phyloP scores from a whole-genome alignment of 2,888 invertebrate genomes.

The Tetragnatha montana region DNA sequence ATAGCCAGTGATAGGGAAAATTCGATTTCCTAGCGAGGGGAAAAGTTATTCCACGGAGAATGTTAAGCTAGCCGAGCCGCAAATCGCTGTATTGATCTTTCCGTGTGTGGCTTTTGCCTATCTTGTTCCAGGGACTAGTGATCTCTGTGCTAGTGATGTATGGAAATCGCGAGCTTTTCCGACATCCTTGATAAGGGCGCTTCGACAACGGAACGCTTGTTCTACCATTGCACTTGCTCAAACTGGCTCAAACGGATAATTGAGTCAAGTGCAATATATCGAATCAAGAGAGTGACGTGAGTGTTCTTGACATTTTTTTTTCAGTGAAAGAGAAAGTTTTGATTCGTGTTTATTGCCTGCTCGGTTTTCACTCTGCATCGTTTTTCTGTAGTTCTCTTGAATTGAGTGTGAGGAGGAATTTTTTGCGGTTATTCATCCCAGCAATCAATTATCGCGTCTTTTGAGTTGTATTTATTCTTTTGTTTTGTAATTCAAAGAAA shows the following conservation, averaged over 20 bases:
- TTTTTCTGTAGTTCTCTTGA: neutral
- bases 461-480: neutral
- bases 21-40: slow-evolving; percentile 43
- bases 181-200: slow-evolving; percentile 10
- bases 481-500: neutral
- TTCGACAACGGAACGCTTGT: slow-evolving; percentile 51
- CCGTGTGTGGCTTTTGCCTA: slow-evolving; percentile 35
- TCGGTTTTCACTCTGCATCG: neutral
- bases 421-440: neutral
- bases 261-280: slow-evolving; percentile 37
- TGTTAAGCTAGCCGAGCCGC: slow-evolving; percentile 54
- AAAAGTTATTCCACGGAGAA: slow-evolving; percentile 48
- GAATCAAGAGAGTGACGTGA: slow-evolving; percentile 35
- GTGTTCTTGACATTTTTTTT: neutral
- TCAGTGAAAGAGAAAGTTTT: slow-evolving; percentile 10
- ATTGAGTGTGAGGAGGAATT: neutral
- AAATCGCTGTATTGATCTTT: slow-evolving; percentile 69
- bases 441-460: neutral
- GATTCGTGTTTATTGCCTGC: neutral
- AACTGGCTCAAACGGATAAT: slow-evolving; percentile 20
- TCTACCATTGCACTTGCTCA: slow-evolving; percentile 2
- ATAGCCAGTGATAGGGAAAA: slow-evolving; percentile 29
- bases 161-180: slow-evolving; percentile 20
- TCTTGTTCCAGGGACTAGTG: neutral
- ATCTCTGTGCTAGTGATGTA: slow-evolving; percentile 40